These are phyloP conservation scores for Orchestia grillus DNA, from an alignment of 1,140 invertebrate genomes.

Conservation along the genomic window DNA sequence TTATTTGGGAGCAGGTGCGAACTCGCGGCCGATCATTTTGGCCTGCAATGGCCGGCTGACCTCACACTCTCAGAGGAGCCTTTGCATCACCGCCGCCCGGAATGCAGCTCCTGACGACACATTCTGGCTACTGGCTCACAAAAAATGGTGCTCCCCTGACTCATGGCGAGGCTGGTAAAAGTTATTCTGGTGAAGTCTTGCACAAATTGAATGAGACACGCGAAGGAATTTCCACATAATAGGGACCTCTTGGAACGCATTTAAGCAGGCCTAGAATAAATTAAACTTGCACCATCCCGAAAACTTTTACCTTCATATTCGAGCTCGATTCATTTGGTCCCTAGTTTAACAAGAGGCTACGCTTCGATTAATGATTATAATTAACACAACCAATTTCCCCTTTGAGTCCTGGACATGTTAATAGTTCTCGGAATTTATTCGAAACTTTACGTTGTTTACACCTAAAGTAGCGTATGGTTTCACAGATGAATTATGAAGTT, in stretches of 20 bases:
- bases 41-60: background rate
- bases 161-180: background rate
- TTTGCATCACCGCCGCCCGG: background rate
- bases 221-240: background rate
- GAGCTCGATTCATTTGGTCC: background rate
- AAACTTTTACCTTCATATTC: background rate
- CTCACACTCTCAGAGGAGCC: background rate
- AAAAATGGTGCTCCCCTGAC: background rate
- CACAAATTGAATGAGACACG: background rate
- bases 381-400: no score
- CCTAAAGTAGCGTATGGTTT: no score
- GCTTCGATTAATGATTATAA: no score
- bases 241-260: background rate
- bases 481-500: no score
- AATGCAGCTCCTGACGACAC: background rate
- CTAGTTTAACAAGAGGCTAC: no score
- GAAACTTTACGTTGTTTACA: no score
- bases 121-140: background rate
- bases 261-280: background rate
- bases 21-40: background rate
- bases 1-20: background rate
- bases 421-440: no score
- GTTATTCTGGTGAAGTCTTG: constrained; percentile 7
- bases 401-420: no score
- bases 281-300: no score